Conservation (phyloP, 1,140 invertebrate genomes). For the Pseudachorutes palmiensis region DNA sequence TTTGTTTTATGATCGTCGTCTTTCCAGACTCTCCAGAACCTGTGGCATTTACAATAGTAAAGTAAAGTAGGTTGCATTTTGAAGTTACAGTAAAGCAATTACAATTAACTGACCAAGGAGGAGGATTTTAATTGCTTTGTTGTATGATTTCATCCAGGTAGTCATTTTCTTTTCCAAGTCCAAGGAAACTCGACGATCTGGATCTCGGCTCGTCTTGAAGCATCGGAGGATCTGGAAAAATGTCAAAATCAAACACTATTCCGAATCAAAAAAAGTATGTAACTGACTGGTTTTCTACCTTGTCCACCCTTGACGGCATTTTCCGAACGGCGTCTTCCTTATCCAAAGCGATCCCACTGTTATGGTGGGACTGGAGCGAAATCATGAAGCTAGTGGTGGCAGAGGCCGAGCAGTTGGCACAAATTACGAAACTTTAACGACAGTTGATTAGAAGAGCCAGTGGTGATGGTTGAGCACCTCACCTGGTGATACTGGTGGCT, state of each 20-base stretch:
- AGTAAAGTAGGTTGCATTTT: not conserved
- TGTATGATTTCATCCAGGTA: constrained; percentile 42
- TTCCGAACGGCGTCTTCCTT: not conserved
- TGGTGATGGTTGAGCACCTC: too few relatives aligned
- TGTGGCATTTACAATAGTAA: not conserved
- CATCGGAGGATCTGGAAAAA: constrained; percentile 31
- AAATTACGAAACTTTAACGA: too few relatives aligned
- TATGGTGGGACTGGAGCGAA: not conserved
- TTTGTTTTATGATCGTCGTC: constrained; percentile 73
- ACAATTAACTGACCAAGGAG: constrained; percentile 45
- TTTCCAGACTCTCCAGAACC: constrained; percentile 60
- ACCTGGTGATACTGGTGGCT: too few relatives aligned
- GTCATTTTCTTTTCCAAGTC: constrained; percentile 43
- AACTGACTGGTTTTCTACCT: not conserved
- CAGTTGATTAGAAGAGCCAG: too few relatives aligned
- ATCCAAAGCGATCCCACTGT: not conserved
- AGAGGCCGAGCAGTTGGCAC: too few relatives aligned
- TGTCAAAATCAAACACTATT: not conserved
- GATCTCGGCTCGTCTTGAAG: constrained; percentile 29
- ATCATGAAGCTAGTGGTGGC: not conserved
- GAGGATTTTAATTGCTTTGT: constrained; percentile 54
- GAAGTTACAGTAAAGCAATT: not conserved
- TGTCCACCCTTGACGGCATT: constrained; percentile 18
- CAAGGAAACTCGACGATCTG: constrained; percentile 37
- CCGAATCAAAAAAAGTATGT: not conserved